Evolutionary conservation across 2,888 invertebrate species (phyloP).

Genomic region (Megastigmus dorsalis): DNA sequence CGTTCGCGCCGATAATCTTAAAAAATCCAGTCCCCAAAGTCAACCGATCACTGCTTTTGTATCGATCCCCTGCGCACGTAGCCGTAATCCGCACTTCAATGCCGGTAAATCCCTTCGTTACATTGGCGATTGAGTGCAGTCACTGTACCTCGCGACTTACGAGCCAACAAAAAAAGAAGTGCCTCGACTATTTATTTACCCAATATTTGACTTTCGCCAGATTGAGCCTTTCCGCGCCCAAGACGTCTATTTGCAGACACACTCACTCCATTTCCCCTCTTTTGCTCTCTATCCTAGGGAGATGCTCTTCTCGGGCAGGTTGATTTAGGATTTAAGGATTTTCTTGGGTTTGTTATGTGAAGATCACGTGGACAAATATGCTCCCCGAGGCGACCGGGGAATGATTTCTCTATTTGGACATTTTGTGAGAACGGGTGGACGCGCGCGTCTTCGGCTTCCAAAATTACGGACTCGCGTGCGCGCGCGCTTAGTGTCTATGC

Average conservation of each 20-base stretch:
- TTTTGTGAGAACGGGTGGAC: constrained; percentile 22
- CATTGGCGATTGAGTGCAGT: constrained; percentile 1
- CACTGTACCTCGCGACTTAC: too few relatives aligned
- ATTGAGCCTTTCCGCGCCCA: constrained; percentile 49
- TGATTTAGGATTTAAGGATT: constrained; percentile 74
- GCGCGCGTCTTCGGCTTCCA: constrained; percentile 7
- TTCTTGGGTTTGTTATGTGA: constrained; percentile 70
- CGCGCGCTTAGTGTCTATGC: too few relatives aligned
- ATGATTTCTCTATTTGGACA: constrained; percentile 67
- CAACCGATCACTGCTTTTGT: background rate
- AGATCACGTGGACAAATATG: constrained; percentile 71
- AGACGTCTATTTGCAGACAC: constrained; percentile 66
- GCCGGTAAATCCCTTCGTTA: constrained; percentile 24
- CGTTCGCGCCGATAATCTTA: too few relatives aligned
- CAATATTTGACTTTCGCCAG: constrained; percentile 71
- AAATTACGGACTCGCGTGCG: constrained; percentile 4
- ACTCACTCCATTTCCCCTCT: constrained; percentile 56
- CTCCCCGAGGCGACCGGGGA: too few relatives aligned
- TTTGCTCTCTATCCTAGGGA: background rate
- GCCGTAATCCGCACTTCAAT: background rate
- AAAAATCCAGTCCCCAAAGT: background rate
- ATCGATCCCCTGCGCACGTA: too few relatives aligned
- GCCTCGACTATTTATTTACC: constrained; percentile 67
- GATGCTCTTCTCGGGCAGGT: constrained; percentile 60
- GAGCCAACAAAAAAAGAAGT: too few relatives aligned